Conservation (phyloP, 2,797 vertebrate genomes). For the Hafferia zeledoni region DNA sequence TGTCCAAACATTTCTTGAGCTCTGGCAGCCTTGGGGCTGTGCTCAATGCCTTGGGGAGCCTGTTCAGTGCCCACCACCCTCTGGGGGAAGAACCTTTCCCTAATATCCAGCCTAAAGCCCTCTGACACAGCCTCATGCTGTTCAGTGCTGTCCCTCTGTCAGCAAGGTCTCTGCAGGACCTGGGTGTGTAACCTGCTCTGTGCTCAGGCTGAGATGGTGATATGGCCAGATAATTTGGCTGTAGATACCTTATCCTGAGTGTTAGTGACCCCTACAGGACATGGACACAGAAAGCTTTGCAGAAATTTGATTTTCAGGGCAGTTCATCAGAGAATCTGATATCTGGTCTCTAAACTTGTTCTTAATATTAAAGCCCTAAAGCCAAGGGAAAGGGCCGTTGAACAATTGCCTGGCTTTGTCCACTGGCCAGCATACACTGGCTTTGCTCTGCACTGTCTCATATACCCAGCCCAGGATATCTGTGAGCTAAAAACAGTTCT, state of each 20-base stretch:
- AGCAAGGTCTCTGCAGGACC: neutral
- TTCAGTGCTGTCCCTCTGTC: neutral
- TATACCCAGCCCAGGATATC: neutral
- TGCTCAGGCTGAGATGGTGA: neutral
- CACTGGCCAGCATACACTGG: accelerated
- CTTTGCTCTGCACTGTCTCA: neutral
- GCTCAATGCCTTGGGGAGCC: neutral
- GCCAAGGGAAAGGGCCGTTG: neutral
- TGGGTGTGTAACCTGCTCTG: accelerated
- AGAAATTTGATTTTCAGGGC: neutral
- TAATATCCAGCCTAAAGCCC: neutral
- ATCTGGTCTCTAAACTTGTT: neutral
- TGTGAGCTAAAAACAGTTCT: neutral
- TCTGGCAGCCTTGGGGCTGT: neutral
- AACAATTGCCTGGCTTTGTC: neutral
- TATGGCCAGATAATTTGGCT: accelerated
- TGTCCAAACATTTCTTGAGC: neutral
- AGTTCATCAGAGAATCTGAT: neutral
- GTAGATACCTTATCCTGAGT: neutral
- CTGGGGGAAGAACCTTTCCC: neutral
- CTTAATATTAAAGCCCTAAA: neutral
- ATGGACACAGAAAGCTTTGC: neutral
- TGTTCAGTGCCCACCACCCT: neutral
- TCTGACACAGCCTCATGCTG: neutral
- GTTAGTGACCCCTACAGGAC: neutral